Evolutionary conservation across 2,888 invertebrate genomes (phyloP).

Genomic region (Achlya flavicornis): DNA sequence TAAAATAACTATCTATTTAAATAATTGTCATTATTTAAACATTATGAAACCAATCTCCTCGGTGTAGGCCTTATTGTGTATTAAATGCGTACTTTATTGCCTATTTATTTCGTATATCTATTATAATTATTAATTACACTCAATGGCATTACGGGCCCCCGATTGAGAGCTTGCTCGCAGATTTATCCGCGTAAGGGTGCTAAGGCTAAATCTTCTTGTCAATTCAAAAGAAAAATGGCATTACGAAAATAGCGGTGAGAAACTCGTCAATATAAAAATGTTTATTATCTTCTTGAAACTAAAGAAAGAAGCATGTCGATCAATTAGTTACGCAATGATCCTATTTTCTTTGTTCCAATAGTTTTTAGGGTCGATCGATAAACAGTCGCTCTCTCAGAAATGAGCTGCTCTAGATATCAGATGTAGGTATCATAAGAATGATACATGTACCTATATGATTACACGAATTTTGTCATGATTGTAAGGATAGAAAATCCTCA

Average conservation of each 20-base stretch:
- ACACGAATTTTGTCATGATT: no score
- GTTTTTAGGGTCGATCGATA: constrained; percentile 12
- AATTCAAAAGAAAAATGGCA: no score
- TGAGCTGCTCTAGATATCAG: no score
- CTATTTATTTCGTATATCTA: not conserved
- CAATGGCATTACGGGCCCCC: not conserved
- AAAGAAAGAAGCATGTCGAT: constrained; percentile 4
- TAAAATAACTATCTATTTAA: no score
- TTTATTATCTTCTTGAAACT: constrained; percentile 9
- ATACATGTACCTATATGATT: not conserved
- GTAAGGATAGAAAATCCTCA: no score
- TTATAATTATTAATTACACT: not conserved
- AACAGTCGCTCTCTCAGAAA: not conserved
- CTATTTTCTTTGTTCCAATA: constrained; percentile 9
- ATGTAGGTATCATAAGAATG: not conserved
- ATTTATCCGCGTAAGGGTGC: no score
- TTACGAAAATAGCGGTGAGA: not conserved
- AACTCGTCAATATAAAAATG: constrained; percentile 7
- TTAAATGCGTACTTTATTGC: not conserved
- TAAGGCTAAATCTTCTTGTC: no score
- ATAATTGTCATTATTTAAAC: not conserved
- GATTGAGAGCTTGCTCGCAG: no score
- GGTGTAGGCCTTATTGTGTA: not conserved
- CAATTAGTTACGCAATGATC: constrained; percentile 12
- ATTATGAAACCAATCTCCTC: not conserved